phyloP scores from a whole-genome alignment of 2,113 vertebrate species.

The Vulpes ferrilata region DNA sequence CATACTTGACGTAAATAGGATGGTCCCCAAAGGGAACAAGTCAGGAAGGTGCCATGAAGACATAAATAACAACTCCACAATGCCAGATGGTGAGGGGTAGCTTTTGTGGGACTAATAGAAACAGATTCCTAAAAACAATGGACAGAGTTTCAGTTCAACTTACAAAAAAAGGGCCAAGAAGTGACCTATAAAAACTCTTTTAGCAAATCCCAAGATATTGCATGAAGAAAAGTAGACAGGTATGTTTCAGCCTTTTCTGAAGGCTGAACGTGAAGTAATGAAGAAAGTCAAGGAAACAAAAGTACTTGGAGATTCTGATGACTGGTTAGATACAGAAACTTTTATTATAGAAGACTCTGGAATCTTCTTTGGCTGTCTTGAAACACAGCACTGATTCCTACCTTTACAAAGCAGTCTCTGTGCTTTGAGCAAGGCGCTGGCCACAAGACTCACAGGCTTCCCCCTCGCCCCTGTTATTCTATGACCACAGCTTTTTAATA shows the following conservation, averaged over 20 bases:
- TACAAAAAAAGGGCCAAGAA: background rate
- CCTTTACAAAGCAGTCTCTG: background rate
- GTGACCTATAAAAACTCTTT: background rate
- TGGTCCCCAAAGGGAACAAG: background rate
- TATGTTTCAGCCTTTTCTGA: background rate
- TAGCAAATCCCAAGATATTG: constrained; percentile 11
- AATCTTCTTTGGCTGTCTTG: background rate
- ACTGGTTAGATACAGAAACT: background rate
- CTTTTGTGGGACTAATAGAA: background rate
- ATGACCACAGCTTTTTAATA: constrained; percentile 13
- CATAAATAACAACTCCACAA: background rate
- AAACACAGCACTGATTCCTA: background rate
- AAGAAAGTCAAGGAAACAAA: background rate
- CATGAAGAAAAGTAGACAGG: background rate
- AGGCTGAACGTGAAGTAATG: background rate
- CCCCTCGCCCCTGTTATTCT: background rate
- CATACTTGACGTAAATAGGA: background rate
- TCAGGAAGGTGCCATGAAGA: background rate
- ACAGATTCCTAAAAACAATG: background rate
- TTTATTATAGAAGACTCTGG: background rate
- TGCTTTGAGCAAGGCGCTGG: background rate
- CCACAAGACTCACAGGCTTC: background rate
- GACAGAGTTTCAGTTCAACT: background rate
- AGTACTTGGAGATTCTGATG: background rate
- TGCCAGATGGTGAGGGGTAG: background rate